Conservation (phyloP, 2,797 vertebrate genomes). For the Monodelphis domestica region DNA sequence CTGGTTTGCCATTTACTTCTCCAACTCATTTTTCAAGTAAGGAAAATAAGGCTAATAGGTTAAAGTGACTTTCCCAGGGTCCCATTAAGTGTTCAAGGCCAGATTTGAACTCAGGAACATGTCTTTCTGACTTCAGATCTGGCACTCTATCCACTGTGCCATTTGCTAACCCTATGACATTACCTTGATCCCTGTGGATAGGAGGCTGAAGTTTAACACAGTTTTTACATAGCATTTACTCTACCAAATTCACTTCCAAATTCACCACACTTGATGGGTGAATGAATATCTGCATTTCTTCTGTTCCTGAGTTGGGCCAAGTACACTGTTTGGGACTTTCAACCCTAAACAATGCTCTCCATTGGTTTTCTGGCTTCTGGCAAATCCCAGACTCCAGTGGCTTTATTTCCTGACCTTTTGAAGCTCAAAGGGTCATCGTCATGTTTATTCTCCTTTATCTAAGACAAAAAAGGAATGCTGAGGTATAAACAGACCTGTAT, state of each 20-base stretch:
- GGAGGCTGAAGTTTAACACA: neutral
- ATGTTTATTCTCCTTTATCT: neutral
- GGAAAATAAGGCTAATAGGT: no score
- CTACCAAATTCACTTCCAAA: neutral
- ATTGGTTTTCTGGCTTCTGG: neutral
- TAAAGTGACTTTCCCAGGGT: no score
- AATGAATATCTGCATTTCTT: neutral
- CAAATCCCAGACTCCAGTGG: neutral
- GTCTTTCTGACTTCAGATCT: no score
- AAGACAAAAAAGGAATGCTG: neutral
- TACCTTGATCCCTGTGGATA: neutral
- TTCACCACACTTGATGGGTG: neutral
- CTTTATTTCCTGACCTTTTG: neutral
- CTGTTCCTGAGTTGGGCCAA: neutral
- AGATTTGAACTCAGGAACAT: no score
- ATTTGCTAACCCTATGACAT: neutral
- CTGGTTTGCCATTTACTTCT: no score
- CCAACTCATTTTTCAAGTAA: no score
- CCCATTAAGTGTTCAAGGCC: no score
- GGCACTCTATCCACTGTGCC: no score
- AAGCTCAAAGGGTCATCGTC: neutral
- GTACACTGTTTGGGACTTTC: neutral
- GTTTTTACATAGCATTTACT: neutral
- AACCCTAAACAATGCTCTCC: neutral
- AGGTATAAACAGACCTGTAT: neutral